A percentile compares a stretch with the other conserved stretches of the same genome.
Conservation (phyloP, 2,888 invertebrate genomes). For the Macaria notata region DNA sequence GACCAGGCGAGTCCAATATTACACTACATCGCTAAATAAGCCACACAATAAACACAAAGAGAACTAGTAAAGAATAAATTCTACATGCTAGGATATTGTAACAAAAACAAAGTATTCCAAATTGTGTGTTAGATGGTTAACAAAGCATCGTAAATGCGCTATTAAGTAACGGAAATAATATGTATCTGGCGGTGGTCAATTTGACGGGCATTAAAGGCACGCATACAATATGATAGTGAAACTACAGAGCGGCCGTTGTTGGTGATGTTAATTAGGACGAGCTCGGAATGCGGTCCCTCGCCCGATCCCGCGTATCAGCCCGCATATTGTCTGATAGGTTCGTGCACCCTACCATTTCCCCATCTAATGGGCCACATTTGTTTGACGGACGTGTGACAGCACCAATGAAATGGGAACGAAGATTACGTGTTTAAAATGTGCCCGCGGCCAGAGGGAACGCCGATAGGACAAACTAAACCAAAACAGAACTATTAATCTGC, state of each 20-base stretch:
- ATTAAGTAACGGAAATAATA: constrained; percentile 3
- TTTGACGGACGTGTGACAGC: constrained; percentile 26
- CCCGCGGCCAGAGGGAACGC: constrained; percentile 12
- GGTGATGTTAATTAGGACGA: constrained; percentile 35
- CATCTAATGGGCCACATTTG: constrained; percentile 23
- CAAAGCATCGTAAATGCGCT: neutral
- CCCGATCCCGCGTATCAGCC: constrained; percentile 29
- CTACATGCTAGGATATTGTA: no score
- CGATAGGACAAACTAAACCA: neutral
- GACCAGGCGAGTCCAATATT: constrained; percentile 4
- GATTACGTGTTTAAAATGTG: constrained; percentile 15
- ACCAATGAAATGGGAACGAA: constrained; percentile 22
- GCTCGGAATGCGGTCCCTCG: constrained; percentile 33
- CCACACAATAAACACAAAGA: no score
- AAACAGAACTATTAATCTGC: constrained; percentile 13
- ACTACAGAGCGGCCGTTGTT: constrained; percentile 25
- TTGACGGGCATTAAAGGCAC: constrained; percentile 28
- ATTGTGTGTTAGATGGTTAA: no score
- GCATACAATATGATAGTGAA: constrained; percentile 27
- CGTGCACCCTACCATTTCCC: constrained; percentile 27
- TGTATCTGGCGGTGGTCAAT: constrained; percentile 21
- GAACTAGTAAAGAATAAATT: no score
- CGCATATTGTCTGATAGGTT: constrained; percentile 30
- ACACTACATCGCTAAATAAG: no score
- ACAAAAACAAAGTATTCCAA: no score